Base-by-base conservation (phyloP, 2,888 invertebrate genomes). In the Sinodicranocentrus sp. region DNA sequence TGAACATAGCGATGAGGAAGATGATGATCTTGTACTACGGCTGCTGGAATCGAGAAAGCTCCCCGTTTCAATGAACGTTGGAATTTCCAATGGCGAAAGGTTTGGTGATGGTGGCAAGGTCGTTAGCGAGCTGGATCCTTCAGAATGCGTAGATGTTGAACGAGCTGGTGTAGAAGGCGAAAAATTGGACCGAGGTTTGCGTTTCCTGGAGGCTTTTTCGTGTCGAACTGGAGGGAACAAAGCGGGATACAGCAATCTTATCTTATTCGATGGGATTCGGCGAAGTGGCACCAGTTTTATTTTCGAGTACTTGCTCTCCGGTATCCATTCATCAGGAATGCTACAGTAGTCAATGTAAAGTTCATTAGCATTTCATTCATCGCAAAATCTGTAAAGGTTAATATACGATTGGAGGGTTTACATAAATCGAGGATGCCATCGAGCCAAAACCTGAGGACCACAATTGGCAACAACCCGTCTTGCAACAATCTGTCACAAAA, bases 371-470 rank as follows among this genome's bases (percentile, higher is more conserved):
- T n/a, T n/a, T n/a, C n/a, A n/a, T n/a, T n/a, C n/a, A n/a, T n/a
- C n/a, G n/a, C n/a, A n/a, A n/a, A n/a, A n/a, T n/a, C n/a, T n/a
- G n/a, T n/a, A n/a, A n/a, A n/a, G n/a, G n/a, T n/a, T n/a, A n/a
- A n/a, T n/a, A n/a, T n/a, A n/a, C 1, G 17, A 43, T 19, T 13
- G n/a, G 25, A 15, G 25, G 6, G 43, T 96, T 95, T 92, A 97
- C 97, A 97, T 94, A 91, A 96, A 93, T 83, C 93, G 92, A 84
- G 97, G 97, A 90, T 94, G 93, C 95, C 97, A 97, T 59, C 94
- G 94, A 86, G 97, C 91, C 77, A 96, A 93, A 89, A 95, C 94
- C 91, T 95, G 94, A 72, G 92, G 91, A 89, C 92, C 92, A 85
- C 95, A 95, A 89, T 93, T 92, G 57, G 91, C 89, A 90, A 93